These are phyloP conservation scores for Ispidina picta DNA, from an alignment of 2,797 vertebrate species.

Conservation along the genomic window DNA sequence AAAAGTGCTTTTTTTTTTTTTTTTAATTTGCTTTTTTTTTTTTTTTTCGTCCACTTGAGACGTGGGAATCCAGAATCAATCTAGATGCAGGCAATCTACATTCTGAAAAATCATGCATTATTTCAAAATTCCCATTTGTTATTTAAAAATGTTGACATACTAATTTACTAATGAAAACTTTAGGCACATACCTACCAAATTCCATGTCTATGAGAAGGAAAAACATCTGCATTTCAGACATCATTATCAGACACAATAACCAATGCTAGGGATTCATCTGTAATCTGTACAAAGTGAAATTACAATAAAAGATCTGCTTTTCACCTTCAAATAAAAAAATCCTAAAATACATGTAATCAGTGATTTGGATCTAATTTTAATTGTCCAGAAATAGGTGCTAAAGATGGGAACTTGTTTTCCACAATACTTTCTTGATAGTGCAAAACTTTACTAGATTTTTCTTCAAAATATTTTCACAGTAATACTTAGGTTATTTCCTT, in stretches of 20 bases:
- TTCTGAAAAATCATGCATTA: not conserved
- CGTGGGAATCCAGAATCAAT: not conserved
- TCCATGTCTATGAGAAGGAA: not conserved
- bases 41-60: not conserved
- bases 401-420: not conserved
- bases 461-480: not conserved
- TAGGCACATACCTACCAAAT: not conserved
- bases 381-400: not conserved
- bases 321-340: not conserved
- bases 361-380: not conserved
- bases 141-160: not conserved
- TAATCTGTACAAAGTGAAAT: not conserved
- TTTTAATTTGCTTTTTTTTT: not conserved
- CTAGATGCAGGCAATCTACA: not conserved
- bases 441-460: not conserved
- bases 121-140: not conserved
- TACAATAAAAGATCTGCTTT: not conserved
- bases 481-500: not conserved
- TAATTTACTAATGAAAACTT: not conserved
- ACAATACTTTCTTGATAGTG: not conserved
- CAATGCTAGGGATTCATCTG: not conserved
- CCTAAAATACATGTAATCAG: not conserved
- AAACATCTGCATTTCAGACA: not conserved
- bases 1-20: not conserved
- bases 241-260: not conserved